phyloP scores from a whole-genome alignment of 2,888 invertebrate genomes.

The Amphipyra tragopoginis region DNA sequence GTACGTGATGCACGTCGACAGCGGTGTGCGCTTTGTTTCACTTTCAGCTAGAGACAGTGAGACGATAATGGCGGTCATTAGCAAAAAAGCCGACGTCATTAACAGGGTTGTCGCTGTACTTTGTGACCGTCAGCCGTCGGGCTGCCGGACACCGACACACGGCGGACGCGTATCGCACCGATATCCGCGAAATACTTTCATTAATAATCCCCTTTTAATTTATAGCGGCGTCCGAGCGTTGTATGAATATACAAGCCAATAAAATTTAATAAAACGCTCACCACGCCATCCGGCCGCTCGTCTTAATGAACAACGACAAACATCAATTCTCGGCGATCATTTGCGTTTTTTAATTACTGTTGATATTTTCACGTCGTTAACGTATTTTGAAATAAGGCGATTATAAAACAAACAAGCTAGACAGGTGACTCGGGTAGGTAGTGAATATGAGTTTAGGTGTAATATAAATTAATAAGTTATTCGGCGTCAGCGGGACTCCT shows the following conservation, averaged over 20 bases:
- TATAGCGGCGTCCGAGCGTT: slow-evolving; percentile 63
- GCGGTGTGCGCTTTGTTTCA: slow-evolving; percentile 64
- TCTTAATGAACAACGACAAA: slow-evolving; percentile 81
- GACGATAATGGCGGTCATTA: slow-evolving; percentile 65
- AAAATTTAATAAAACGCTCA: slow-evolving; percentile 84
- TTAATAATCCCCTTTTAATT: slow-evolving; percentile 70
- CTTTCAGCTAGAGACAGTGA: slow-evolving; percentile 58
- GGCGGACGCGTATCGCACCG: slow-evolving; percentile 45
- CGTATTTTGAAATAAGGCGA: slow-evolving; percentile 78
- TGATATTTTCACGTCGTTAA: slow-evolving; percentile 88
- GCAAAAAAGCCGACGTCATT: slow-evolving; percentile 70
- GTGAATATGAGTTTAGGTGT: slow-evolving; percentile 81
- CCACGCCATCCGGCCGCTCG: slow-evolving; percentile 64
- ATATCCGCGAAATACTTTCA: slow-evolving; percentile 67
- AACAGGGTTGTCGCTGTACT: slow-evolving; percentile 61
- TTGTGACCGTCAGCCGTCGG: slow-evolving; percentile 44
- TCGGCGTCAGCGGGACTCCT: slow-evolving; percentile 76
- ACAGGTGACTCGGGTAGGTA: slow-evolving; percentile 84
- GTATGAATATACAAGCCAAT: slow-evolving; percentile 71
- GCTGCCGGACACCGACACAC: slow-evolving; percentile 10
- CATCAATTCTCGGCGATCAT: slow-evolving; percentile 79
- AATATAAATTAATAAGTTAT: slow-evolving; percentile 89
- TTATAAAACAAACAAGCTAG: slow-evolving; percentile 86
- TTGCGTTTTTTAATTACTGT: slow-evolving; percentile 86
- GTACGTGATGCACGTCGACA: slow-evolving; percentile 60